Conservation (phyloP, 2,888 invertebrate genomes). For the Archips crataeganus region DNA sequence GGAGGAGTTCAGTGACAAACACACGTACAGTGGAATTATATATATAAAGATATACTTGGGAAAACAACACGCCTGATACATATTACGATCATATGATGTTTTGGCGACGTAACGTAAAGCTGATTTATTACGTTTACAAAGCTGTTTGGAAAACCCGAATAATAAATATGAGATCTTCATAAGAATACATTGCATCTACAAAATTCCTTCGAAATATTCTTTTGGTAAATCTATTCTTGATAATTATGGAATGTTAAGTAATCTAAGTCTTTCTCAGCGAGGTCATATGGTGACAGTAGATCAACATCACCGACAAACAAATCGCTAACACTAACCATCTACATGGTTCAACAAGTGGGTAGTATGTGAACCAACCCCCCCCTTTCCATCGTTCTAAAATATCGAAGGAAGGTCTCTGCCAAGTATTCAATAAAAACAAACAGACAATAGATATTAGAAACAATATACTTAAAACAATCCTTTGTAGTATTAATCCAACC, state of each 20-base stretch:
- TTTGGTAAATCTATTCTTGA: too few species aligned
- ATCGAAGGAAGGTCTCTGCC: conserved; percentile 1
- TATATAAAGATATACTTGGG: not conserved
- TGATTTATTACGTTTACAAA: conserved; percentile 3
- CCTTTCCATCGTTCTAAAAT: not conserved
- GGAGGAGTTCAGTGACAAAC: too few species aligned
- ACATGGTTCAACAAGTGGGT: not conserved
- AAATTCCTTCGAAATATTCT: not conserved
- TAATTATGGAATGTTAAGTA: too few species aligned
- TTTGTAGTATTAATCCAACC: not conserved
- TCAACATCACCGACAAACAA: not conserved
- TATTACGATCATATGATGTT: not conserved
- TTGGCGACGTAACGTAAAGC: conserved; percentile 2
- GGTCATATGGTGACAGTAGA: not conserved
- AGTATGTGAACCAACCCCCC: not conserved
- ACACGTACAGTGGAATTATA: too few species aligned
- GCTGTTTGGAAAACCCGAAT: not conserved
- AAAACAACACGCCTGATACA: conserved; percentile 4
- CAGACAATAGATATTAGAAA: conserved; percentile 16
- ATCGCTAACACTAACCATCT: not conserved
- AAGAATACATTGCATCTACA: not conserved
- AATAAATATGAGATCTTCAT: not conserved
- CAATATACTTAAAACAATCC: conserved; percentile 11
- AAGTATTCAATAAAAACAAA: conserved; percentile 5
- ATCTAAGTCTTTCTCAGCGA: too few species aligned